Base-by-base conservation (phyloP, 2,888 invertebrate species). In the Plagodis pulveraria region DNA sequence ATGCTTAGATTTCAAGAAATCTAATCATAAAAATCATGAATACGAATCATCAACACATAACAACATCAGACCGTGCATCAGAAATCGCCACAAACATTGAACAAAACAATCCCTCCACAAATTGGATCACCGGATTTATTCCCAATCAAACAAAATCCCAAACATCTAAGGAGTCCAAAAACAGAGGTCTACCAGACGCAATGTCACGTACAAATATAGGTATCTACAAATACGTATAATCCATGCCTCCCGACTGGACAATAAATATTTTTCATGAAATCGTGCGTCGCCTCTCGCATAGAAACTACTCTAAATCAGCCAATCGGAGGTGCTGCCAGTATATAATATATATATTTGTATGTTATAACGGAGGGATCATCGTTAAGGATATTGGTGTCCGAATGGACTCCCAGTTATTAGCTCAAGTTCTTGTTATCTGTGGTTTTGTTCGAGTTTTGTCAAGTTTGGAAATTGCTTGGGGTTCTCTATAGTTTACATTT, bases 221-320 rank as follows among this genome's bases (percentile, higher is more conserved):
- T 40, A 36, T 36, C 36, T 36, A 40, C 40, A 40, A 40, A 42
- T 42, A 42, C 50, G 78, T 86, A 85, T 91, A 91, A 91, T 91
- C 90, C 89, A 73, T 73, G 76, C 70, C 71, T 78, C 85, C 84
- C 84, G 73, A 75, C 77, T 73, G 84, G 80, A 79, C 89, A 76
- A 91, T 91, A 91, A 91, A 92, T 92, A 91, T 91, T 88, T 89
- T 85, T 84, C 87, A 86, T 87, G 88, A 87, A 55, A 90, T 88
- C 89, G 90, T 86, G 77, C 71, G 76, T 77, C 70, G 81, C 77
- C 74, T 76, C 76, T 76, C 85, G 91, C 91, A 92, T 92, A 86
- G 87, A 91, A 91, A 92, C 88, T 78, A 88, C 89, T 76, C 79
- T 85, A 87, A 91, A 92, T 85, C 83, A 91, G 91, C 89, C 92